Conservation (phyloP, 1,140 invertebrate genomes). For the Drosophila nigrodunni region DNA sequence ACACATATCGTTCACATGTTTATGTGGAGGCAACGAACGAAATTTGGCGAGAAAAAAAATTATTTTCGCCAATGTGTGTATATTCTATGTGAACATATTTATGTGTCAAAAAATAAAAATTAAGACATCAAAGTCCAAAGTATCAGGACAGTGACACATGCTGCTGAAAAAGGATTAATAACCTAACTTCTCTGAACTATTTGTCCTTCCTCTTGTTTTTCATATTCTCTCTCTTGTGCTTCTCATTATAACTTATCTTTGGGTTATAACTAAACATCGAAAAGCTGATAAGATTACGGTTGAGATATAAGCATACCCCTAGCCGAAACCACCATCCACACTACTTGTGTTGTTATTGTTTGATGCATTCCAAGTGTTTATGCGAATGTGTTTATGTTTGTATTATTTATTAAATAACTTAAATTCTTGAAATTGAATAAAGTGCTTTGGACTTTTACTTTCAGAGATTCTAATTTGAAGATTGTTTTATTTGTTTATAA, state of each 20-base stretch:
- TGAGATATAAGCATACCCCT: constrained; percentile 60
- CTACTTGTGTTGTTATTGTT: constrained; percentile 13
- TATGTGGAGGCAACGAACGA: constrained; percentile 62
- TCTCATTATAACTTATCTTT: neutral
- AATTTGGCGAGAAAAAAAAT: constrained; percentile 70
- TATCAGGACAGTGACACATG: constrained; percentile 25
- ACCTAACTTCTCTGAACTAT: neutral
- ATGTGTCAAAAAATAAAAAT: constrained; percentile 19
- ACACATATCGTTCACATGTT: constrained; percentile 46
- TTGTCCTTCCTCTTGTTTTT: constrained; percentile 27
- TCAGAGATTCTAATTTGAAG: no score
- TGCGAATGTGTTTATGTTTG: constrained; percentile 8
- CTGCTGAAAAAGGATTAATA: constrained; percentile 60
- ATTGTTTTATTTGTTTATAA: no score
- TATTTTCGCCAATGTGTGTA: constrained; percentile 9
- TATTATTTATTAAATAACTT: constrained; percentile 41
- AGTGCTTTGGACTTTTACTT: neutral
- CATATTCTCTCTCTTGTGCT: constrained; percentile 21
- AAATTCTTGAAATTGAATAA: constrained; percentile 41
- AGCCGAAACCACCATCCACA: neutral
- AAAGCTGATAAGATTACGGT: constrained; percentile 76
- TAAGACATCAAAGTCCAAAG: constrained; percentile 36
- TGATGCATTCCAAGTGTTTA: constrained; percentile 14
- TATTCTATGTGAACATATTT: constrained; percentile 11
- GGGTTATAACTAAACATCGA: constrained; percentile 69